These are phyloP conservation scores for Ursus arctos DNA, from an alignment of 2,113 vertebrate species.

Conservation along the genomic window DNA sequence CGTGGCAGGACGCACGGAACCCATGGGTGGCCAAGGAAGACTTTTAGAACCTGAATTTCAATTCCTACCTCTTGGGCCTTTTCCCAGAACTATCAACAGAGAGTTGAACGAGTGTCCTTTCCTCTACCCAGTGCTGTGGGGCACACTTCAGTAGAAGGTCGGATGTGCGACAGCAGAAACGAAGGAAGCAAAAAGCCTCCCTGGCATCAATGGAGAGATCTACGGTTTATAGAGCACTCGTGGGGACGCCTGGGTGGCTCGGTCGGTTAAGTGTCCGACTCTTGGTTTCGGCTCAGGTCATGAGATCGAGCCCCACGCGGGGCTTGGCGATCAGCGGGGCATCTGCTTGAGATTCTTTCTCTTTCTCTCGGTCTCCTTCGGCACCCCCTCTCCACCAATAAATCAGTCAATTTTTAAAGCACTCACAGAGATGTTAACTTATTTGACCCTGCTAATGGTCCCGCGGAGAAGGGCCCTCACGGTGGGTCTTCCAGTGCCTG, in stretches of 20 bases:
- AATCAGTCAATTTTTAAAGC: background rate
- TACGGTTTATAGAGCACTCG: background rate
- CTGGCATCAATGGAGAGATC: fast-evolving
- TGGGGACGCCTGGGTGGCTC: background rate
- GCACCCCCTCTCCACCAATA: background rate
- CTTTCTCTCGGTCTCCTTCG: background rate
- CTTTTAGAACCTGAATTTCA: background rate
- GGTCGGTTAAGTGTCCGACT: background rate
- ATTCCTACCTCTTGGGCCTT: background rate
- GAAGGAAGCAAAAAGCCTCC: background rate
- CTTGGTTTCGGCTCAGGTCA: background rate
- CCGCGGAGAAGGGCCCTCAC: background rate
- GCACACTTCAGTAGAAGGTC: background rate
- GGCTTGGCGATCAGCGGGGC: background rate
- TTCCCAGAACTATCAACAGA: background rate
- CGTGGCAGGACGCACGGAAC: fast-evolving
- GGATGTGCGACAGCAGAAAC: background rate
- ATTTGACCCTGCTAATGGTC: background rate
- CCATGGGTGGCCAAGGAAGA: background rate
- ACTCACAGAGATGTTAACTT: background rate
- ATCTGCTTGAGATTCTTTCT: background rate
- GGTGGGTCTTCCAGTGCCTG: fast-evolving
- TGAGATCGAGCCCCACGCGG: background rate
- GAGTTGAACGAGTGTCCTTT: background rate
- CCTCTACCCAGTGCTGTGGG: fast-evolving